A percentile compares a stretch with the other conserved stretches of the same genome.
phyloP scores from a whole-genome alignment of 1,140 invertebrate genomes.

The Zaprionus gabonicus region DNA sequence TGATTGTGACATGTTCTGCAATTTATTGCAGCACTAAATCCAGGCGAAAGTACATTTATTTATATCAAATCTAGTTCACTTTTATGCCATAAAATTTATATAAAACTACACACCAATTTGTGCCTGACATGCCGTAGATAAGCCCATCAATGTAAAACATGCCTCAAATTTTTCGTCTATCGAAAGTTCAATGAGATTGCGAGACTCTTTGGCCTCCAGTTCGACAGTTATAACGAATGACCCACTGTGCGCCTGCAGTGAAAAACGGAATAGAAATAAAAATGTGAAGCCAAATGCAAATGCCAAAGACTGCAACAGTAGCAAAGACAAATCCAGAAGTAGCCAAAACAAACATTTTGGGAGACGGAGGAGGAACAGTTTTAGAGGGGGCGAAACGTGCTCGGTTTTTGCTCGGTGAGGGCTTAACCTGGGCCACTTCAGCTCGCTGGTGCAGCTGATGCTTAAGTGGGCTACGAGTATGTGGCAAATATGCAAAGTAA shows the following conservation, averaged over 20 bases:
- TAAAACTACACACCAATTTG: no score
- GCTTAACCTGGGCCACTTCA: constrained; percentile 25
- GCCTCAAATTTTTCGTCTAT: no score
- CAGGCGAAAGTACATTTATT: neutral
- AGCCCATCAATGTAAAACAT: no score
- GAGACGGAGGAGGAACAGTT: constrained; percentile 23
- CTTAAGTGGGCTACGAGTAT: constrained; percentile 34
- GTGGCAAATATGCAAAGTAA: constrained; percentile 55
- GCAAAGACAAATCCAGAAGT: constrained; percentile 21
- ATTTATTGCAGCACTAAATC: neutral
- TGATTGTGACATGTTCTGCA: neutral
- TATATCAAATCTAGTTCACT: neutral
- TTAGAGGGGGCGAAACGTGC: constrained; percentile 29
- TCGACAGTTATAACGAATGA: constrained; percentile 2
- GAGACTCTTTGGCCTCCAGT: neutral
- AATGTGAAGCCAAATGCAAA: neutral
- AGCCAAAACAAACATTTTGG: constrained; percentile 36
- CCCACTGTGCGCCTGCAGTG: neutral
- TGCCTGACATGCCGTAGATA: no score
- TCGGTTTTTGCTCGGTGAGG: constrained; percentile 15
- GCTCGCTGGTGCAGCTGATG: neutral
- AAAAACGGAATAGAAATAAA: neutral
- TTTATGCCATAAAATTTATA: neutral
- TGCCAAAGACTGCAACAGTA: constrained; percentile 6
- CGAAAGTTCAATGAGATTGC: neutral